phyloP scores from a whole-genome alignment of 2,797 vertebrate species.

The Pseudochirops cupreus region DNA sequence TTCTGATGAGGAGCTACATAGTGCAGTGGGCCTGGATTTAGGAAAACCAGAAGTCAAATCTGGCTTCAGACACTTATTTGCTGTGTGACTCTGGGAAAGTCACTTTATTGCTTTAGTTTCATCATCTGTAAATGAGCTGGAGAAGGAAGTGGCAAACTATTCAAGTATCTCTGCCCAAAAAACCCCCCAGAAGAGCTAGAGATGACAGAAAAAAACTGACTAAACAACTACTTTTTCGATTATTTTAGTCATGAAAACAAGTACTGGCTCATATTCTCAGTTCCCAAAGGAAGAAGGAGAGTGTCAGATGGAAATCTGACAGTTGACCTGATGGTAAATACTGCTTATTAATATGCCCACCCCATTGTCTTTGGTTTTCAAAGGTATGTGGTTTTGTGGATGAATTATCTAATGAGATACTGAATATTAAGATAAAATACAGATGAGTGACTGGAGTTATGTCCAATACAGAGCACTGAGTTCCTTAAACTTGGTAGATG shows the following conservation, averaged over 20 bases:
- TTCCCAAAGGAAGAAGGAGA: conserved; percentile 20
- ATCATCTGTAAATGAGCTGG: neutral
- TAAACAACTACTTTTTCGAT: neutral
- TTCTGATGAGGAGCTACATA: neutral
- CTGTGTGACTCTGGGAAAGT: neutral
- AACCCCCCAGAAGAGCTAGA: neutral
- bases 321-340: neutral
- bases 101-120: neutral
- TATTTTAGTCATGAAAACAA: neutral
- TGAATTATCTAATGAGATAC: neutral
- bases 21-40: neutral
- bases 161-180: neutral
- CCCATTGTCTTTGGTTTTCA: conserved; percentile 33
- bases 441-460: neutral
- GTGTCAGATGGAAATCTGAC: neutral
- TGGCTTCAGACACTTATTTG: neutral
- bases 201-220: neutral
- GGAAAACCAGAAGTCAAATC: neutral
- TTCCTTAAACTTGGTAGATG: neutral
- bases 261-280: neutral
- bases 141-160: neutral
- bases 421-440: neutral
- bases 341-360: neutral
- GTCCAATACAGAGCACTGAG: neutral
- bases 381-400: conserved; percentile 6